Evolutionary conservation across 2,888 invertebrate genomes (phyloP).

Genomic region (Aethes cnicana): DNA sequence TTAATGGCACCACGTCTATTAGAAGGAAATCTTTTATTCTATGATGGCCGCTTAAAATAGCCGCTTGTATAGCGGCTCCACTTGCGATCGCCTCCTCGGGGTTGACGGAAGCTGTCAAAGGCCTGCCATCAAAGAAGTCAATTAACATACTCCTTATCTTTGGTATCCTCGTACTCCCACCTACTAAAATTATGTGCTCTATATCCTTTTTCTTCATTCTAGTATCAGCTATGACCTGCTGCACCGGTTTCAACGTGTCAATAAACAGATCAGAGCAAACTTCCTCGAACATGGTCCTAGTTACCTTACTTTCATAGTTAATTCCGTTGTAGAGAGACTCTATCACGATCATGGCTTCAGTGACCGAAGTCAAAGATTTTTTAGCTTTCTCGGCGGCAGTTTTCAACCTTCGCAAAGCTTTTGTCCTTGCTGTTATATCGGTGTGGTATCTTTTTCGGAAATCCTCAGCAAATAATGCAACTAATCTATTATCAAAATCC

Average conservation of each 20-base stretch:
- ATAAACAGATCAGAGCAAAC: constrained; percentile 64
- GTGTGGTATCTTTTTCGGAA: constrained; percentile 51
- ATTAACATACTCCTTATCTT: constrained; percentile 53
- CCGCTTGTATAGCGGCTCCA: constrained; percentile 68
- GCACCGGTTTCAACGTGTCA: constrained; percentile 51
- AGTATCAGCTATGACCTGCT: constrained; percentile 53
- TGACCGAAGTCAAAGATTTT: constrained; percentile 49
- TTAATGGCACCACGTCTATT: constrained; percentile 63
- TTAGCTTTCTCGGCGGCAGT: constrained; percentile 60
- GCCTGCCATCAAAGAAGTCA: constrained; percentile 52
- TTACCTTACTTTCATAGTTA: constrained; percentile 54
- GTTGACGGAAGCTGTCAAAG: constrained; percentile 52
- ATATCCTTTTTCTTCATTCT: constrained; percentile 51
- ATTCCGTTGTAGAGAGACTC: constrained; percentile 53
- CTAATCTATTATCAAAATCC: constrained; percentile 65
- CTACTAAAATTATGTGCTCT: constrained; percentile 55
- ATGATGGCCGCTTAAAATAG: constrained; percentile 51
- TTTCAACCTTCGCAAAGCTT: constrained; percentile 52
- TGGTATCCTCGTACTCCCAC: constrained; percentile 67
- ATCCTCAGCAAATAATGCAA: constrained; percentile 60
- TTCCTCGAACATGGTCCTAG: constrained; percentile 58
- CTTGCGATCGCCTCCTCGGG: constrained; percentile 67
- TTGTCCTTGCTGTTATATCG: constrained; percentile 45
- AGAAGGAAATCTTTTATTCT: constrained; percentile 50
- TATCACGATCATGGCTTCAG: constrained; percentile 50